Base-by-base conservation (phyloP, 2,888 invertebrate genomes). In the Cheilosia grossa region DNA sequence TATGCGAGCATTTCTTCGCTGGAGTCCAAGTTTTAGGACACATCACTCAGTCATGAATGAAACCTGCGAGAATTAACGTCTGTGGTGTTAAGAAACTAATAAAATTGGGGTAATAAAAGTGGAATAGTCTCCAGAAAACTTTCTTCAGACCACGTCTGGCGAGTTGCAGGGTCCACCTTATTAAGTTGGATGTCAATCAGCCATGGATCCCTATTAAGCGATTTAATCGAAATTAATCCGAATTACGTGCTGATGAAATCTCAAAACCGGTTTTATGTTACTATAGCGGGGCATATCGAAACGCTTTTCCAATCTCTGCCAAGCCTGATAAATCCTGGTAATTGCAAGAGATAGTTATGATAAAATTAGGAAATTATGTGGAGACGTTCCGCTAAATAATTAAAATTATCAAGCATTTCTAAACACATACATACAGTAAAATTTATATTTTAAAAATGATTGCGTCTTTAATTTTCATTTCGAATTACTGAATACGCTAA, bases 81-180 rank as follows among this genome's bases (percentile, higher is more conserved):
- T n/a, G n/a, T n/a, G n/a, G n/a, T n/a, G n/a, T n/a, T n/a, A 82
- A 30, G 24, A 82, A 75, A 3, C 13, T 17, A 2, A 75, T 30
- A 13, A 82, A 75, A 19, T 61, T 33, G 3, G 56, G 33, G 17
- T n/a, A n/a, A n/a, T n/a, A n/a, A 75, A 54, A 17, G 74, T 33
- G 4, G 17, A 33, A 33, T 63, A 69, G 21, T 9, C 54, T 74
- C 66, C 17, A 19, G 19, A 44, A 61, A 61, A 37, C 53, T 49
- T 7, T 42, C 19, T 37, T 67, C 47, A 4, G 63, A 49, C 73
- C 63, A 73, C 27, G 49, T 42, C n/a, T 73, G 63, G 30, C 51
- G 30, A n/a, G 63, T 51, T n/a, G 56, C 74, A n/a, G 67, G 42
- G 24, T 67, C 73, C 17, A 53, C n/a, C 54, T 74, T 73, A 17